Base-by-base conservation (phyloP, 1,140 invertebrate species). In the Epicauta chinensis region DNA sequence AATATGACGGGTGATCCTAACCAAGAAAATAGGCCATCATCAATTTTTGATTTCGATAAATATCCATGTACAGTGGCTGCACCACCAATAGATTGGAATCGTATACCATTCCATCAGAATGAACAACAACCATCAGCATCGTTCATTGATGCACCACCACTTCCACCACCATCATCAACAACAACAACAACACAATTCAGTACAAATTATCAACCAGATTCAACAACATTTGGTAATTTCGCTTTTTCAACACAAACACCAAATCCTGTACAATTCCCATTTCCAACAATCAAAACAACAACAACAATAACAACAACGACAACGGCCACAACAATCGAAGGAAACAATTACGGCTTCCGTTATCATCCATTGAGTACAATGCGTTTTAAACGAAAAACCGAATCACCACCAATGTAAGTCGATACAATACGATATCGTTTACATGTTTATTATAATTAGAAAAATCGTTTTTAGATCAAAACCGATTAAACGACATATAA, bases 401-500 rank as follows among this genome's bases (percentile, higher is more conserved):
- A 66, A 30, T 59, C 63, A 34, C 63, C 65, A 52, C 38, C 57
- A 23, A 5, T 23, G 63, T 67, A 63, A 64, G 65, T 65, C 12
- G 4, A 16, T 14, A 11, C 10, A 29, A 15, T 17, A 45, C 0
- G 17, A 37, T n/a, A n/a, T n/a, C n/a, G n/a, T 5, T 38, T 1
- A 5, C 14, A 16, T 2, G n/a, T 39, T 35, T 35, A 17, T 14
- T n/a, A 15, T 13, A 32, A 51, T 37, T 36, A 11, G 12, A 15
- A 9, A 1, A 34, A 34, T 38, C 4, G 3, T 14, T 56, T 63
- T 49, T 53, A 69, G 67, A 13, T 54, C 54, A 6, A 55, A 58
- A 30, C 80, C 78, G 14, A 62, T 72, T n/a, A 89, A 89, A 68
- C 83, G 86, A 60, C 75, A 83, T n/a, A 87, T 88, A 54, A 86